A percentile compares a stretch with the other conserved stretches of the same genome.
phyloP scores from a whole-genome alignment of 2,797 vertebrate genomes.

The Poecile montanus region DNA sequence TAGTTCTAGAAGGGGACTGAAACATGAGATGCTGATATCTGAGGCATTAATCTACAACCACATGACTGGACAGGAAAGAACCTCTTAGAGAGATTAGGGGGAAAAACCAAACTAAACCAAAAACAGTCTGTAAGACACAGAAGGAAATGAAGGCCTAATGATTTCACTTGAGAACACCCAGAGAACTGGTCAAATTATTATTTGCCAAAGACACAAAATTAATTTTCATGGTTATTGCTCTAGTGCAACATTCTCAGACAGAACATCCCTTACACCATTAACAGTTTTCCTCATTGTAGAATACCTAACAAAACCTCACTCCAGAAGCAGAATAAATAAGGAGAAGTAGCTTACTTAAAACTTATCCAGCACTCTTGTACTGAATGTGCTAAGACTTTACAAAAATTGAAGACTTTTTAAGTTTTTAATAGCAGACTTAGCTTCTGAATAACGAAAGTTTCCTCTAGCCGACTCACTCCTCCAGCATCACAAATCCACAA shows the following conservation, averaged over 20 bases:
- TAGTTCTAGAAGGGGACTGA: background rate
- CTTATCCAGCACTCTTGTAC: background rate
- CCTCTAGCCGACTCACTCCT: background rate
- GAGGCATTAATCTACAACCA: background rate
- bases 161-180: background rate
- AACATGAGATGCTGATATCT: background rate
- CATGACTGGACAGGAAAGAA: background rate
- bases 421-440: background rate
- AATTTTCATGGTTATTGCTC: background rate
- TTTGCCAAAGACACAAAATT: background rate
- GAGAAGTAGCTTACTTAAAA: background rate
- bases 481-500: background rate
- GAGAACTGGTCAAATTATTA: background rate
- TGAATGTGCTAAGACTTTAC: background rate
- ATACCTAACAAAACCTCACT: background rate
- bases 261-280: background rate
- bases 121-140: rapidly evolving
- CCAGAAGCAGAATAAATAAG: background rate
- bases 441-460: background rate
- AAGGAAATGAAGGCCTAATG: background rate
- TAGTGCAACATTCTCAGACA: background rate
- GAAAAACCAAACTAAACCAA: background rate
- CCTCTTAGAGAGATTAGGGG: background rate
- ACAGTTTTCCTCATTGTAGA: background rate
- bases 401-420: background rate